Evolutionary conservation across 92 coral and sea anemone species (phyloP), one percentile per base, ranked within the genome.

Genomic region (Plumapathes pennacea): DNA sequence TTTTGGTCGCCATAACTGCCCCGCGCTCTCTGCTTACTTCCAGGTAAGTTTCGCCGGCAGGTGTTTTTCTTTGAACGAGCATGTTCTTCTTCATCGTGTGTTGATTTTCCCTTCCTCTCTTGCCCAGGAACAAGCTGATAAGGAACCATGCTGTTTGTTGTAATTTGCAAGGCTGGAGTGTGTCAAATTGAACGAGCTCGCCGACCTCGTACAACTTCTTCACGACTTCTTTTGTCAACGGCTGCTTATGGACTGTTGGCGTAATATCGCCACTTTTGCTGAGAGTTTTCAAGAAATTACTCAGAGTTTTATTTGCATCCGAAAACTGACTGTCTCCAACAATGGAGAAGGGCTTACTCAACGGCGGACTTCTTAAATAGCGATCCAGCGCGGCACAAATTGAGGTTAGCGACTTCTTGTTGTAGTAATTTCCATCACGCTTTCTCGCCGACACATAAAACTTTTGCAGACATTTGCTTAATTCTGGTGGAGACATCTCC

Each of bases 81-180:
- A 68, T 68, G 44, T 29, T 23, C n/a, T 52, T 60, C 64, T 59
- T 45, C 48, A 61, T 25, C 21, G 27, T 10, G 19, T 43, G 66
- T 44, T 77, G 78, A 66, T 77, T 77, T 52, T 77, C 85, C 22
- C 78, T 13, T 7, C 79, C 85, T 69, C 73, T 42, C 43, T 78
- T 78, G 28, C 85, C 73, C 29, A 50, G 57, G 50, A 59, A 77
- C 3, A 77, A 46, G 31, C 55, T 43, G 38, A 78, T 37, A 26
- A 56, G 47, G 25, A 78, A 78, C 79, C 79, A 62, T 1, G 47
- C 80, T 10, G 85, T 78, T 54, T 57, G 79, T 32, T 52, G 67
- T n/a, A 62, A 54, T 64, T 79, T 67, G 17, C 29, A 25, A n/a
- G 86, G 74, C 18, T 64, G 53, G 24, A 47, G 60, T 22, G 64